These are phyloP conservation scores for Parambassis ranga DNA, from an alignment of 2,797 vertebrate species.

Conservation along the genomic window DNA sequence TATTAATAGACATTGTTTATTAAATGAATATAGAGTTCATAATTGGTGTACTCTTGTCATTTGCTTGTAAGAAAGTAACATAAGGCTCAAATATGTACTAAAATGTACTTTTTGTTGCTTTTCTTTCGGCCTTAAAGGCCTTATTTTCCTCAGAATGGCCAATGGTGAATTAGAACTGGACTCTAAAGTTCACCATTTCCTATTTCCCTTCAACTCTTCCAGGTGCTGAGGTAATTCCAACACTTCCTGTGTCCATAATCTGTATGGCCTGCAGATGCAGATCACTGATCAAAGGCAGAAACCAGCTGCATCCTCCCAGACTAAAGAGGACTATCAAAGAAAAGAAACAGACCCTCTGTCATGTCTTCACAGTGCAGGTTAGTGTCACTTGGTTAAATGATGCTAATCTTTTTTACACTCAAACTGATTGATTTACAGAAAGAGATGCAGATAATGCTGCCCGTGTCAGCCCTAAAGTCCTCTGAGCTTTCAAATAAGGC, in stretches of 20 bases:
- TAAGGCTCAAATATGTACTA: neutral
- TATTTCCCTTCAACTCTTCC: constrained; percentile 33
- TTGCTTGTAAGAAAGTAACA: neutral
- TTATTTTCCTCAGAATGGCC: neutral
- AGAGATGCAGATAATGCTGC: constrained; percentile 22
- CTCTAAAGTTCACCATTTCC: neutral
- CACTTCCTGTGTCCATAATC: constrained; percentile 40
- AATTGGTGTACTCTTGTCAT: no score
- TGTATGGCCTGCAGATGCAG: constrained; percentile 51
- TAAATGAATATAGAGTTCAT: no score
- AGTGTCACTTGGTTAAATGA: constrained; percentile 17
- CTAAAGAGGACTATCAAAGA: constrained; percentile 45
- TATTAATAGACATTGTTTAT: no score
- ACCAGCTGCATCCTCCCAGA: constrained; percentile 37
- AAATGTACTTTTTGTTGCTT: neutral
- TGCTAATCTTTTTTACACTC: constrained; percentile 17
- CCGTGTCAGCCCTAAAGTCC: constrained; percentile 15
- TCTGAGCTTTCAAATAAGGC: constrained; percentile 1
- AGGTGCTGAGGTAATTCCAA: constrained; percentile 44
- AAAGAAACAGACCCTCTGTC: neutral
- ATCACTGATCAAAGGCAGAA: constrained; percentile 61
- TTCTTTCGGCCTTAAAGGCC: neutral
- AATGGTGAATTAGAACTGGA: neutral
- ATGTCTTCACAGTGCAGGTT: constrained; percentile 15
- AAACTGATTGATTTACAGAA: constrained; percentile 29